Evolutionary conservation across 2,113 vertebrate species (phyloP).

Genomic region (Calonectris borealis): DNA sequence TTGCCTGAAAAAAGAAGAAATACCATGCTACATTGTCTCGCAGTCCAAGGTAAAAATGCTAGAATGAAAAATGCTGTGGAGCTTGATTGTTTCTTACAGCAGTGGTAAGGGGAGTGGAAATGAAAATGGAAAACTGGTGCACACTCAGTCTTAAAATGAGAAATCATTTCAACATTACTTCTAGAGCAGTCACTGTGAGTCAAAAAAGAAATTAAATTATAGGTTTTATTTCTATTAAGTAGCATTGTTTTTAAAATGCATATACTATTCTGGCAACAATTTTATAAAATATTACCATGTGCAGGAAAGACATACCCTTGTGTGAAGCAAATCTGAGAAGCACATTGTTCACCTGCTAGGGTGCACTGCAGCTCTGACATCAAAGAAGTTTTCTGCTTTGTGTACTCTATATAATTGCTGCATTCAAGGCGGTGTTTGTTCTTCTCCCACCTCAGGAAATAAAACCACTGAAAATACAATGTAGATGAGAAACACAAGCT

Average conservation of each 20-base stretch:
- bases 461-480: background rate
- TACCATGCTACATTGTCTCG: rapidly evolving
- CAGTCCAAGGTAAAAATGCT: background rate
- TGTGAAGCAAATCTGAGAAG: background rate
- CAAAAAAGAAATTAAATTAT: background rate
- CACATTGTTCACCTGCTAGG: background rate
- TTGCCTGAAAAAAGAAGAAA: background rate
- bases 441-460: constrained; percentile 21
- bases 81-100: background rate
- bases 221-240: background rate
- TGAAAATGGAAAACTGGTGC: background rate
- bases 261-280: background rate
- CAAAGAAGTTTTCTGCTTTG: constrained; percentile 33
- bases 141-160: background rate
- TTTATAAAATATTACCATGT: background rate
- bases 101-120: background rate
- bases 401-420: constrained; percentile 46
- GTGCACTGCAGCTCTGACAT: background rate
- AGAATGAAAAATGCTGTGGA: background rate
- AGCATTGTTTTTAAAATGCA: background rate
- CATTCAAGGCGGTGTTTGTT: constrained; percentile 32
- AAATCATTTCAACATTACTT: background rate
- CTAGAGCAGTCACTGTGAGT: background rate
- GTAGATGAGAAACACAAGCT: background rate
- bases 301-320: background rate